These are phyloP conservation scores for Agonum fuliginosum DNA, from an alignment of 2,888 invertebrate genomes.

Conservation along the genomic window DNA sequence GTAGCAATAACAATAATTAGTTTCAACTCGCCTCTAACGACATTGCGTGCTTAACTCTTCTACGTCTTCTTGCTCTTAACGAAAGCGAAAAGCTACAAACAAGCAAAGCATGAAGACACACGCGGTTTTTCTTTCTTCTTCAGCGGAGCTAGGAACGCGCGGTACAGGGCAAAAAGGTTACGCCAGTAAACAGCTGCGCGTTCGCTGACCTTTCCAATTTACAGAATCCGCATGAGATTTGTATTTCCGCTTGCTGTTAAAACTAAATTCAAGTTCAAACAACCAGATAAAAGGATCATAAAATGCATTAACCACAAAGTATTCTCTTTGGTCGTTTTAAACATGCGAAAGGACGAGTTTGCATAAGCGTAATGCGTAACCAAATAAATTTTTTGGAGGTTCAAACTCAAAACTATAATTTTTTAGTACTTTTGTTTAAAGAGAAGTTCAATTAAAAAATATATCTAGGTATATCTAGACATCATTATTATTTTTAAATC, in stretches of 20 bases:
- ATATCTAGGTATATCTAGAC: no score
- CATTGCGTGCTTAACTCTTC: not conserved
- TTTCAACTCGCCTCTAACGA: not conserved
- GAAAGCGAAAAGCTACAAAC: not conserved
- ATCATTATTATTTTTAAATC: no score
- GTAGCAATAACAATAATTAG: conserved; percentile 26
- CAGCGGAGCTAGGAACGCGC: not conserved
- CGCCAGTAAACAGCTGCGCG: conserved; percentile 25
- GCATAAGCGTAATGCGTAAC: no score
- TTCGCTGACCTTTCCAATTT: conserved; percentile 23
- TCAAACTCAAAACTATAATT: no score
- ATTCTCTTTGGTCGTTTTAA: not conserved
- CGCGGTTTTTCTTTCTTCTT: conserved; percentile 15
- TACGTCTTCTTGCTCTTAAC: not conserved
- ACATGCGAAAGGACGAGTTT: not conserved
- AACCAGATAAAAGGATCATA: conserved; percentile 39
- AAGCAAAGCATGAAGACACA: not conserved
- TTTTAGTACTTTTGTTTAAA: not conserved
- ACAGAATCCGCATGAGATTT: conserved; percentile 9
- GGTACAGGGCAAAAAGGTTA: conserved; percentile 39
- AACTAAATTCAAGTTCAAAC: conserved; percentile 42
- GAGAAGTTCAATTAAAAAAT: no score
- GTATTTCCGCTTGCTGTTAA: conserved; percentile 38
- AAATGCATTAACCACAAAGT: conserved; percentile 1
- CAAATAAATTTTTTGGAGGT: no score